These are phyloP conservation scores for Anthoscopus minutus DNA, from an alignment of 2,113 vertebrate genomes.

Conservation along the genomic window DNA sequence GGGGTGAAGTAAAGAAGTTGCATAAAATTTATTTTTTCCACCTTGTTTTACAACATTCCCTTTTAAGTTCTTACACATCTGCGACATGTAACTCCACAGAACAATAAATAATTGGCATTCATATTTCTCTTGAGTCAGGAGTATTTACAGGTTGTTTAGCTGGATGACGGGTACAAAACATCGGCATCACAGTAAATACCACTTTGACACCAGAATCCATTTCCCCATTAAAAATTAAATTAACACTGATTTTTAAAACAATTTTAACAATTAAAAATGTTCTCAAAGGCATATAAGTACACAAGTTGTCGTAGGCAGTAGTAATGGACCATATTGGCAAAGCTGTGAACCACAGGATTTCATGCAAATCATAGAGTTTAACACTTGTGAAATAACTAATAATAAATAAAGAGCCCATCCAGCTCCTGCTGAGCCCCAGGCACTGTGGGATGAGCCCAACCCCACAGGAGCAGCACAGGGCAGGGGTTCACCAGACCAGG, in stretches of 20 bases:
- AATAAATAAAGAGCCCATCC: neutral
- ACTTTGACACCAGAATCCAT: constrained; percentile 49
- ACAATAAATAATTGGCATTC: constrained; percentile 58
- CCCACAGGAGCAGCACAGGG: too few relatives aligned
- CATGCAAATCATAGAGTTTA: neutral
- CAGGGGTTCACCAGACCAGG: too few relatives aligned
- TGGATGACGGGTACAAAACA: constrained; percentile 51
- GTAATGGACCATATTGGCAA: constrained; percentile 51
- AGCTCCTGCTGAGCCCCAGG: neutral
- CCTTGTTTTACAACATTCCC: constrained; percentile 49
- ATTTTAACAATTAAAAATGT: constrained; percentile 37
- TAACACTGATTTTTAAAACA: neutral
- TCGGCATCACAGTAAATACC: constrained; percentile 13
- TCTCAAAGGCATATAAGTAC: constrained; percentile 49
- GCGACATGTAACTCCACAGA: constrained; percentile 43
- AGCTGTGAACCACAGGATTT: constrained; percentile 40
- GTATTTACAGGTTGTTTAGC: constrained; percentile 29
- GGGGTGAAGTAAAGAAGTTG: constrained; percentile 8
- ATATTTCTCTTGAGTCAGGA: constrained; percentile 36
- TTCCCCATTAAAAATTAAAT: constrained; percentile 50
- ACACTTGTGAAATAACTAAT: neutral
- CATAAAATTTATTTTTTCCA: constrained; percentile 56
- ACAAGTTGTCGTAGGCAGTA: constrained; percentile 60
- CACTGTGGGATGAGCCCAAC: neutral
- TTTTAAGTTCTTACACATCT: constrained; percentile 44